Conservation (phyloP, 2,888 invertebrate species). For the Habrosyne pyritoides region DNA sequence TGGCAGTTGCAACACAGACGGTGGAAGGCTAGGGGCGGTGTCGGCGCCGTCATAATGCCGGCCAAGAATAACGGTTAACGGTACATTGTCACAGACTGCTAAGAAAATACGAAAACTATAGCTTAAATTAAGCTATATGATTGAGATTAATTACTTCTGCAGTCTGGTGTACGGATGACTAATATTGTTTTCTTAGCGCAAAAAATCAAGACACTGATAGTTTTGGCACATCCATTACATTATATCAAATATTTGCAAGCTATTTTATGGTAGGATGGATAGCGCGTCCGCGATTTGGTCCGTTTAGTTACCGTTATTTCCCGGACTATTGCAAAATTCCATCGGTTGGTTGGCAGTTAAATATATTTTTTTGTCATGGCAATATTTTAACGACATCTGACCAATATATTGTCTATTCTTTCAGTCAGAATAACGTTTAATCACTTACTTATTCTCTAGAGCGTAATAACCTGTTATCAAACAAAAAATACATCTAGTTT, state of each 20-base stretch:
- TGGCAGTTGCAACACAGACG: conserved; percentile 34
- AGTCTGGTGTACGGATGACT: conserved; percentile 2
- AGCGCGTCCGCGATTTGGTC: background rate
- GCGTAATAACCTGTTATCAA: background rate
- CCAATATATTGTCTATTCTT: background rate
- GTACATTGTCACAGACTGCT: conserved; percentile 16
- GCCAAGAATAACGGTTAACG: conserved; percentile 18
- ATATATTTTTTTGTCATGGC: no score
- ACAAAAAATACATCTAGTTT: background rate
- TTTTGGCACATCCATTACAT: background rate
- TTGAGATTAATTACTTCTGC: conserved; percentile 19
- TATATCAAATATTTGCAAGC: background rate
- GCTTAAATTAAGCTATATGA: conserved; percentile 14
- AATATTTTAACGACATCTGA: background rate
- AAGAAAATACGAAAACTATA: conserved; percentile 15
- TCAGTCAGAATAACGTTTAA: background rate
- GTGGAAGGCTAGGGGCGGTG: conserved; percentile 44
- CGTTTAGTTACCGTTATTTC: background rate
- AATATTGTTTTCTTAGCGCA: background rate
- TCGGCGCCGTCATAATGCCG: background rate
- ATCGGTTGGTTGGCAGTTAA: no score
- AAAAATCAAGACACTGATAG: background rate
- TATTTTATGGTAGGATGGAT: background rate
- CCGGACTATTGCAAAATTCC: background rate
- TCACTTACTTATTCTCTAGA: background rate